phyloP scores from a whole-genome alignment of 2,113 vertebrate species.

The Centropristis striata region DNA sequence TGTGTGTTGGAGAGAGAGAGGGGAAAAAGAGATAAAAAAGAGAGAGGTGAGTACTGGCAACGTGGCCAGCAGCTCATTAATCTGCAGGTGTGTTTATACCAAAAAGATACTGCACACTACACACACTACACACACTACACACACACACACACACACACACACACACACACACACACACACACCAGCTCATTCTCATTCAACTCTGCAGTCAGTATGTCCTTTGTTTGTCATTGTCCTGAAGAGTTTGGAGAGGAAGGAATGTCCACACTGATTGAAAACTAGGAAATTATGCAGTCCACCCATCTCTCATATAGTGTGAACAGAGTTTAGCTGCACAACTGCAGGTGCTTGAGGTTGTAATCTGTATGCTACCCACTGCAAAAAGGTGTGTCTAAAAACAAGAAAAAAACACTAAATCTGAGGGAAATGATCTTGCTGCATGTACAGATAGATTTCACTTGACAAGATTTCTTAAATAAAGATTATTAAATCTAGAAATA shows the following conservation, averaged over 20 bases:
- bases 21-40: neutral
- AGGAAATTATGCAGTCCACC: constrained; percentile 15
- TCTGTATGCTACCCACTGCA: too few relatives aligned
- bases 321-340: constrained; percentile 19
- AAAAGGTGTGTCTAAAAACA: too few relatives aligned
- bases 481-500: too few relatives aligned
- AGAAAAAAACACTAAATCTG: too few relatives aligned
- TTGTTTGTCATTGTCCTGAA: constrained; percentile 75
- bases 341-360: neutral
- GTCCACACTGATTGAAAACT: constrained; percentile 55
- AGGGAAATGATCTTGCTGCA: too few relatives aligned
- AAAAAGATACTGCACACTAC: constrained; percentile 23
- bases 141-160: constrained; percentile 18
- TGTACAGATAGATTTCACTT: too few relatives aligned
- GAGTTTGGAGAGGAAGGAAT: constrained; percentile 53
- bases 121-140: constrained; percentile 25
- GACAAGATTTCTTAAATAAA: too few relatives aligned
- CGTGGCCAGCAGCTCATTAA: constrained; percentile 72
- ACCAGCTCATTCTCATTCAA: constrained; percentile 64
- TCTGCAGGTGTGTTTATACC: constrained; percentile 68
- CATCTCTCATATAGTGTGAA: neutral
- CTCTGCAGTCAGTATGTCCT: constrained; percentile 62
- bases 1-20: neutral
- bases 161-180: constrained; percentile 12
- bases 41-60: constrained; percentile 43